These are phyloP conservation scores for Scortum barcoo DNA, from an alignment of 2,113 vertebrate genomes.

Conservation along the genomic window DNA sequence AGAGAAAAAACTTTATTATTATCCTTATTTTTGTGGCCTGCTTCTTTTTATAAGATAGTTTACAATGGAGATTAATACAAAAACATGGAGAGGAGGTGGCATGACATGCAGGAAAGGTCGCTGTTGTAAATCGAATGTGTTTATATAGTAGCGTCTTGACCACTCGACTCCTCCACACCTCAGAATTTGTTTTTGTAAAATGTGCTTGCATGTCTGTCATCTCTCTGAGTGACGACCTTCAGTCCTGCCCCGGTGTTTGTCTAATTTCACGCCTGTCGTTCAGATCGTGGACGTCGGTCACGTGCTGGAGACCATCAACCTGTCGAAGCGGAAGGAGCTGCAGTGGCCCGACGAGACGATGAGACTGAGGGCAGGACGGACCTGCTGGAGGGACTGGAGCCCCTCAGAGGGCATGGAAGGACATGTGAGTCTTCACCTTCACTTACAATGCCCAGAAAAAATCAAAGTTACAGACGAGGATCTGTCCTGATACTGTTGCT, in stretches of 20 bases:
- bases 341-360: conserved; percentile 97
- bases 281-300: conserved; percentile 94
- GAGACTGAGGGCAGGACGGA: conserved; percentile 95
- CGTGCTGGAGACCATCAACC: conserved; percentile 95
- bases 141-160: background rate
- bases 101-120: too few species aligned
- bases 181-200: background rate
- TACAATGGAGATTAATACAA: background rate
- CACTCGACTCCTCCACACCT: too few species aligned
- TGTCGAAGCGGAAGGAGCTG: conserved; percentile 97
- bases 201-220: background rate
- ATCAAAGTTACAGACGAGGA: too few species aligned
- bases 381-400: conserved; percentile 99
- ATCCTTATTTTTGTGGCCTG: background rate
- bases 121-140: too few species aligned
- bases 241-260: background rate
- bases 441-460: background rate
- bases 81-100: too few species aligned
- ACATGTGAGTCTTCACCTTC: conserved; percentile 88
- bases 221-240: background rate
- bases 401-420: conserved; percentile 99
- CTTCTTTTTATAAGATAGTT: background rate
- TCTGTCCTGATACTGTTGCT: background rate
- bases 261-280: background rate
- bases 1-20: too few species aligned